Percentiles rank a stretch among this genome's conserved stretches.
These are phyloP conservation scores for Aphis gossypii DNA, from an alignment of 1,140 invertebrate species.

Conservation along the genomic window DNA sequence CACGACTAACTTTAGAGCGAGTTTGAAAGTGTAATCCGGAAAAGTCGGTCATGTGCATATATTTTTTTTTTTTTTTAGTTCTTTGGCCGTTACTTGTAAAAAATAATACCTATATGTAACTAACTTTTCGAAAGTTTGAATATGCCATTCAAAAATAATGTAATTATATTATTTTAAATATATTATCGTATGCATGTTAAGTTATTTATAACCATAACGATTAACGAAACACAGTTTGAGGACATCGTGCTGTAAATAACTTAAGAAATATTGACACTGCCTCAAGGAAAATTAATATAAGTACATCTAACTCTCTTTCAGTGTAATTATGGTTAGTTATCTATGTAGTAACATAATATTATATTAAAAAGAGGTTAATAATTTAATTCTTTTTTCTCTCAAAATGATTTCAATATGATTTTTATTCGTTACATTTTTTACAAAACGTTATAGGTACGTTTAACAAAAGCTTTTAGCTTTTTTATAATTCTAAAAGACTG, in stretches of 20 bases:
- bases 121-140: neutral
- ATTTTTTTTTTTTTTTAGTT: neutral
- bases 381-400: neutral
- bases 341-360: neutral
- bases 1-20: neutral
- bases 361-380: neutral
- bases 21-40: conserved; percentile 12
- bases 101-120: neutral
- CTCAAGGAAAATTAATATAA: neutral
- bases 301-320: neutral
- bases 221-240: neutral
- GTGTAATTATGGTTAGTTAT: neutral
- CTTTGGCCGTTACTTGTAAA: neutral
- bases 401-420: neutral
- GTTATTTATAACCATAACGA: neutral
- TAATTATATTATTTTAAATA: neutral
- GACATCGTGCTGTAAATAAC: neutral
- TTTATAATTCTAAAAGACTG: neutral
- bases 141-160: neutral
- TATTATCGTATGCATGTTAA: neutral
- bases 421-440: neutral
- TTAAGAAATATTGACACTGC: neutral
- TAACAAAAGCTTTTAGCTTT: neutral
- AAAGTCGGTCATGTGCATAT: neutral
- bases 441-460: no score